These are phyloP conservation scores for Apamea sordens DNA, from an alignment of 2,888 invertebrate species.

Conservation along the genomic window DNA sequence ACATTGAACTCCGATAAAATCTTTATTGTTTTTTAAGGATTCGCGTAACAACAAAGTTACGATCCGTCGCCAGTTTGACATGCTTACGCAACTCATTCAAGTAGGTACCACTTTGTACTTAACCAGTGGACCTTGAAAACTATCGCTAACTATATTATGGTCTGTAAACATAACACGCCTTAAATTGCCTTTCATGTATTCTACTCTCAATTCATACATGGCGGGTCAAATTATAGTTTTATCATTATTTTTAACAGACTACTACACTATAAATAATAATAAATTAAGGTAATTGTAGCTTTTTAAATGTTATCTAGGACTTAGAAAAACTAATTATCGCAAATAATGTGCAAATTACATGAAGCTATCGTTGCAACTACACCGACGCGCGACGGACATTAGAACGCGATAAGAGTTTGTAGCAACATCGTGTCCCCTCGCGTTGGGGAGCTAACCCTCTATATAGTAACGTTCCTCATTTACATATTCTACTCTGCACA, in stretches of 20 bases:
- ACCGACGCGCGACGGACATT: conserved; percentile 21
- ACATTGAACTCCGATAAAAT: conserved; percentile 50
- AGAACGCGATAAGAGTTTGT: conserved; percentile 34
- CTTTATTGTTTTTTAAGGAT: conserved; percentile 43
- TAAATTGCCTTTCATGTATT: conserved; percentile 23
- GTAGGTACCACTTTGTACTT: conserved; percentile 44
- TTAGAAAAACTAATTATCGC: conserved; percentile 7
- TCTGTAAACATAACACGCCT: conserved; percentile 42
- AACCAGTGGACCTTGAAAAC: conserved; percentile 48
- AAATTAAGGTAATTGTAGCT: background rate
- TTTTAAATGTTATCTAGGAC: background rate
- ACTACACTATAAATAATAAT: background rate
- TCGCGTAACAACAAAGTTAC: conserved; percentile 35
- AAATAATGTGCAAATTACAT: conserved; percentile 3
- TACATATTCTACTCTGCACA: conserved; percentile 46
- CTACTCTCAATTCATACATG: conserved; percentile 14
- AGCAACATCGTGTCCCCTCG: conserved; percentile 35
- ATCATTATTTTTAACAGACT: conserved; percentile 5
- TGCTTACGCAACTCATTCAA: conserved; percentile 63
- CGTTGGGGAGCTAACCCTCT: conserved; percentile 33
- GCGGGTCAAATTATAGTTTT: conserved; percentile 2
- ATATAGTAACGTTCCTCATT: conserved; percentile 30
- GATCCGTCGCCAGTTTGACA: conserved; percentile 15
- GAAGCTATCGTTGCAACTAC: conserved; percentile 25
- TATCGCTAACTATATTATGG: conserved; percentile 29